phyloP scores from a whole-genome alignment of 2,113 vertebrate genomes.

The Toxostoma redivivum region DNA sequence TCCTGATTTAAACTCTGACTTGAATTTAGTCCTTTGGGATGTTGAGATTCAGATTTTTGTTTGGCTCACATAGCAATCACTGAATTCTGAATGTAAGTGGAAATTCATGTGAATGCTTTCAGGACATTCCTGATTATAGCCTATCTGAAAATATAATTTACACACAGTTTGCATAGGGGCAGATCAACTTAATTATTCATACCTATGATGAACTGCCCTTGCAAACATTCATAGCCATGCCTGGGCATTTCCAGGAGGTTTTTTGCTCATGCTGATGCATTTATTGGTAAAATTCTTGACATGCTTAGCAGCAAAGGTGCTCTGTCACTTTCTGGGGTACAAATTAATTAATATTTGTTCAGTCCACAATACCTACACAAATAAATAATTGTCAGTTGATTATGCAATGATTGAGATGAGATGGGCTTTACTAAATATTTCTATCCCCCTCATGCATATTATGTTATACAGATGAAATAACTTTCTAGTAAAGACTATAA shows the following conservation, averaged over 20 bases:
- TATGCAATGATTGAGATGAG: not conserved
- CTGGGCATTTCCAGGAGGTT: not conserved
- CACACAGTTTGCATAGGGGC: not conserved
- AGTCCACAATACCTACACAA: not conserved
- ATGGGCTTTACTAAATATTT: not conserved
- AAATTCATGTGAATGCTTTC: not conserved
- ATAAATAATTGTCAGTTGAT: not conserved
- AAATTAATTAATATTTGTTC: not conserved
- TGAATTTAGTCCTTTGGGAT: constrained; percentile 38
- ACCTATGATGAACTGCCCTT: not conserved
- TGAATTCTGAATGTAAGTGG: not conserved
- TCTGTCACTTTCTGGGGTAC: not conserved
- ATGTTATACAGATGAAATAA: not conserved
- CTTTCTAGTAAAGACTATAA: not conserved
- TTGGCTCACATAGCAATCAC: not conserved
- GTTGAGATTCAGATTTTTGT: constrained; percentile 18
- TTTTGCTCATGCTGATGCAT: not conserved
- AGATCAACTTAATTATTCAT: constrained; percentile 1
- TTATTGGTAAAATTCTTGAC: not conserved
- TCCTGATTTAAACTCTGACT: constrained; percentile 42
- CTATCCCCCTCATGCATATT: not conserved
- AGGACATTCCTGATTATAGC: not conserved
- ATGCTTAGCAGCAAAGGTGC: not conserved
- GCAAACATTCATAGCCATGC: not conserved
- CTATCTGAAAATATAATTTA: constrained; percentile 26